Evolutionary conservation across 2,888 invertebrate genomes (phyloP), one percentile per base, ranked within the genome.

Genomic region (Cyclophora punctaria): DNA sequence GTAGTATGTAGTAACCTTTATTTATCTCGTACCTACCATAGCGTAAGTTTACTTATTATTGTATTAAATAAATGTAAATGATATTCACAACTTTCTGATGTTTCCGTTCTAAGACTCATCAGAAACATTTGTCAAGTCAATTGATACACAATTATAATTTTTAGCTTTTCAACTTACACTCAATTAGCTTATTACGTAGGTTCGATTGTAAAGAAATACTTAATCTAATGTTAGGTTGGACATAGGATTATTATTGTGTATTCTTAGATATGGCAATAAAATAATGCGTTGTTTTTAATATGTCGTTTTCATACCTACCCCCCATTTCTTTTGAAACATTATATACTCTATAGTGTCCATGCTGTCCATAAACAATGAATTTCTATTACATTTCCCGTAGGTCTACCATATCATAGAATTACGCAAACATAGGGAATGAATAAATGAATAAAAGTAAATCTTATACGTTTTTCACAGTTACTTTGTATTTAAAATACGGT

Each of bases 71-170:
- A 59, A 68, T 75, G 69, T 75, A 71, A 71, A 71, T 70, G 61
- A 65, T 34, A 62, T 66, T 63, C 50, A 58, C 44, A 34, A 51
- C 57, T 64, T 59, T 55, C 68, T 72, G 81, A 72, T 77, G 80
- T 75, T 71, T 84, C 83, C 55, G 80, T 85, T 85, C 74, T 84
- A 80, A 81, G 85, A 83, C 64, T 60, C 80, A 67, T 78, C 79
- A 71, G 73, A 56, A 60, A 68, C 63, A 64, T 69, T 20, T 20
- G 71, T 74, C 73, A 55, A 67, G 44, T 77, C 70, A 67, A 79
- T 84, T 80, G 69, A 80, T 84, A 85, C 85, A 86, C 86, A 86
- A 86, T 86, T 86, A 73, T 83, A 83, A 83, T 82, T 76, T 69
- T 48, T 58, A 57, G 48, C 64, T 67, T 56, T 50, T 46, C 56